Conservation (phyloP, 2,113 vertebrate species). For the Otocyon megalotis region DNA sequence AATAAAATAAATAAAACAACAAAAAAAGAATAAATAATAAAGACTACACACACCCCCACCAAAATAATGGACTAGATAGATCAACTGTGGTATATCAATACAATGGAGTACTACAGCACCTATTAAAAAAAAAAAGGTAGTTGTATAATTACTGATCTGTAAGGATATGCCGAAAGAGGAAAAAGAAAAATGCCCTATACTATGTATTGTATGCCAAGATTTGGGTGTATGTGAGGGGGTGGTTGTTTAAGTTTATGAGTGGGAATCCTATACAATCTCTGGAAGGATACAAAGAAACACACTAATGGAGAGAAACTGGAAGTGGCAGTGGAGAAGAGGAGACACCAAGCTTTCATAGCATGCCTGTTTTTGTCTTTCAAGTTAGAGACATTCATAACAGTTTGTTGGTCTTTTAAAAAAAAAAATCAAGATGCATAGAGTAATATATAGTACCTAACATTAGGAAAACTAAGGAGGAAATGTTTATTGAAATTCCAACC, state of each 20-base stretch:
- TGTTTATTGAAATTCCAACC: slow-evolving; percentile 44
- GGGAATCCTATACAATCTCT: background rate
- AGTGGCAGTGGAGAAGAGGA: background rate
- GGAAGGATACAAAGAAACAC: background rate
- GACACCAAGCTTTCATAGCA: background rate
- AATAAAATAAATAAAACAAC: too few relatives aligned
- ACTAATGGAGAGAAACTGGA: background rate
- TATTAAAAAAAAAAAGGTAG: background rate
- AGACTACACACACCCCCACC: background rate
- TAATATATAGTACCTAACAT: background rate
- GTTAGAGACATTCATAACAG: background rate
- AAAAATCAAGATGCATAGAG: background rate
- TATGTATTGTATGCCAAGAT: background rate
- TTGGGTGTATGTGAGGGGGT: background rate
- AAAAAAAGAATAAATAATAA: background rate
- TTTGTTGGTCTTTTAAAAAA: background rate
- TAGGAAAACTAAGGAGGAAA: background rate
- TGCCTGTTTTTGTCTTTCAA: background rate
- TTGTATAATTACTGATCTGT: background rate
- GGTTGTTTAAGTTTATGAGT: background rate
- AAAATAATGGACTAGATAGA: background rate
- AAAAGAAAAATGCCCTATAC: background rate
- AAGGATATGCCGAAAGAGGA: background rate
- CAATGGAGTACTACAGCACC: background rate
- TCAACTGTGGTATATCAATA: background rate